Conservation (phyloP, 2,113 vertebrate genomes). For the Lasiurus cinereus region DNA sequence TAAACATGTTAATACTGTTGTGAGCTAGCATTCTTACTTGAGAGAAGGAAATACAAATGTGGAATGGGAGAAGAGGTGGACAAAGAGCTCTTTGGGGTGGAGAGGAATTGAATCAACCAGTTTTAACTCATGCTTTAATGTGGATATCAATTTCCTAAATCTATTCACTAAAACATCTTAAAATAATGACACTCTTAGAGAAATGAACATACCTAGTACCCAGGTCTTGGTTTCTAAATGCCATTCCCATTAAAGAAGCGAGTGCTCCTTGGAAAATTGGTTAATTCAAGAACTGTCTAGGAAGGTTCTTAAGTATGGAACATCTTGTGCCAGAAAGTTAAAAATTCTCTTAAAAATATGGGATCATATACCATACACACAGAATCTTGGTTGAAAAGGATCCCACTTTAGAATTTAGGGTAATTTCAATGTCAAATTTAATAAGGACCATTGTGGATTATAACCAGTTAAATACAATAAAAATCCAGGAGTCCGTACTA, state of each 20-base stretch:
- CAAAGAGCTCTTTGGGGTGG: neutral
- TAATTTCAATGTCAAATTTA: conserved; percentile 13
- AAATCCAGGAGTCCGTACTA: neutral
- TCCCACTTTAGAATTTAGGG: neutral
- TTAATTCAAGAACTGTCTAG: neutral
- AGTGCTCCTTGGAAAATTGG: neutral
- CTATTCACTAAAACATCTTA: neutral
- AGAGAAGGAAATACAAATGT: neutral
- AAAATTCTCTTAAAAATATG: neutral
- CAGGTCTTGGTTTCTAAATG: neutral
- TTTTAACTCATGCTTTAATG: neutral
- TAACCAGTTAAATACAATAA: neutral
- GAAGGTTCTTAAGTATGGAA: neutral
- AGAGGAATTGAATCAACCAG: neutral
- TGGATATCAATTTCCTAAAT: neutral
- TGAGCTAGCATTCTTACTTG: neutral
- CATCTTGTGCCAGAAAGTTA: neutral
- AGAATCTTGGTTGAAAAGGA: neutral
- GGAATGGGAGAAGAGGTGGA: neutral
- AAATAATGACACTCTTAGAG: neutral
- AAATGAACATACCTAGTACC: neutral
- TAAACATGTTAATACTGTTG: neutral
- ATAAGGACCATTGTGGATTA: neutral
- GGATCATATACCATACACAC: neutral
- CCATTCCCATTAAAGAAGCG: neutral